These are phyloP conservation scores for Entomyzon cyanotis DNA, from an alignment of 2,113 vertebrate species.

Conservation along the genomic window DNA sequence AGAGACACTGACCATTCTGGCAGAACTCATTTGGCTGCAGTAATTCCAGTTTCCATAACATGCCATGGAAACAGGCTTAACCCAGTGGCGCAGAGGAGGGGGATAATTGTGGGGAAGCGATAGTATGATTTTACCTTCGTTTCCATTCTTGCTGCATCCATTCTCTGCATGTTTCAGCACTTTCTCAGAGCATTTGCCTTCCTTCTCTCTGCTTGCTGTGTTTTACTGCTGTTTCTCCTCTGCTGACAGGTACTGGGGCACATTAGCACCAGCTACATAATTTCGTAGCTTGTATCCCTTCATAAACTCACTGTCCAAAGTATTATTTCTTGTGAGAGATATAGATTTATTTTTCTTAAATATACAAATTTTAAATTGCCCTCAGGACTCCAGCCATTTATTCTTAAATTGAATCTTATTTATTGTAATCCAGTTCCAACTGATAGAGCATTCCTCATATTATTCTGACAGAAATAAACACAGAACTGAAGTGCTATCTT, in stretches of 20 bases:
- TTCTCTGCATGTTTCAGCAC: not conserved
- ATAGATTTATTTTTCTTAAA: constrained; percentile 46
- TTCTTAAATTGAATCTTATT: constrained; percentile 49
- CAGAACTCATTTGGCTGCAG: not conserved
- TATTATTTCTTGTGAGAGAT: not conserved
- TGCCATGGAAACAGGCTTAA: not conserved
- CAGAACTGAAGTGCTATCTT: not conserved
- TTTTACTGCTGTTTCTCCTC: not conserved
- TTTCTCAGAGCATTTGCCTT: not conserved
- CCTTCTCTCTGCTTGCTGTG: not conserved
- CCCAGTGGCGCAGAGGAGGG: not conserved
- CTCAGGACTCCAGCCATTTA: constrained; percentile 25
- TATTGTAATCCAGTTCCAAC: constrained; percentile 40
- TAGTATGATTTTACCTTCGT: not conserved
- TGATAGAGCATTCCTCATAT: constrained; percentile 15
- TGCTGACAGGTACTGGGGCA: not conserved
- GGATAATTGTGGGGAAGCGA: not conserved
- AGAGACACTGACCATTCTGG: not conserved
- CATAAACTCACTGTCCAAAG: constrained; percentile 13
- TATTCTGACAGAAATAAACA: constrained; percentile 41
- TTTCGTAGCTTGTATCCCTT: constrained; percentile 17
- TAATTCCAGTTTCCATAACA: not conserved
- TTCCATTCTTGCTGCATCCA: not conserved
- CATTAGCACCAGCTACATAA: not conserved
- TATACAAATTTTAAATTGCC: constrained; percentile 46